phyloP scores from a whole-genome alignment of 2,113 vertebrate species.

The Heptranchias perlo region DNA sequence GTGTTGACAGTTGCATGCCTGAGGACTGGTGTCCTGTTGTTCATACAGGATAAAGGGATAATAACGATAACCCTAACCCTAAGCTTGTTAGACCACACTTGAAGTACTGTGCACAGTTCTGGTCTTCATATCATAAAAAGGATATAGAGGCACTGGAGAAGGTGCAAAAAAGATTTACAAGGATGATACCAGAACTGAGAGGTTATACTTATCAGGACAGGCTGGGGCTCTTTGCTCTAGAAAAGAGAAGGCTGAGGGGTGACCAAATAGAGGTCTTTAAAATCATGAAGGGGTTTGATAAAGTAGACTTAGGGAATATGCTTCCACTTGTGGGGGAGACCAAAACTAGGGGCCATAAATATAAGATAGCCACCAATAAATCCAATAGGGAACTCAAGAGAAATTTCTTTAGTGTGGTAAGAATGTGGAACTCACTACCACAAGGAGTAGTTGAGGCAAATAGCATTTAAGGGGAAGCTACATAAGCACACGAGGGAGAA shows the following conservation, averaged over 20 bases:
- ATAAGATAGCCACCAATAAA: background rate
- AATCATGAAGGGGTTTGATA: background rate
- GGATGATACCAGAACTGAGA: too few relatives aligned
- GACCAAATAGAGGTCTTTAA: background rate
- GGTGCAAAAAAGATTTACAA: background rate
- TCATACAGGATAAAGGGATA: background rate
- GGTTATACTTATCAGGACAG: too few relatives aligned
- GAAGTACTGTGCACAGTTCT: background rate
- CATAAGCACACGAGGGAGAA: background rate
- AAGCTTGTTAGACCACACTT: background rate
- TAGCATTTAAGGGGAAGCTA: background rate
- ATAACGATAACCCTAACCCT: too few relatives aligned
- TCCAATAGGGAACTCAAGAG: background rate
- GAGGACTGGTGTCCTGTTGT: background rate
- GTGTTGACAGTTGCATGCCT: background rate
- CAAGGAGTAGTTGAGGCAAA: background rate
- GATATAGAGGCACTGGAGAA: background rate
- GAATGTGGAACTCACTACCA: background rate
- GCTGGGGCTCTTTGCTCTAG: too few relatives aligned
- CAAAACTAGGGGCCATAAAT: background rate
- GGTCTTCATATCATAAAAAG: background rate
- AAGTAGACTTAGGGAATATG: background rate
- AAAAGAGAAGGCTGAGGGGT: background rate
- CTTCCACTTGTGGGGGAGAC: background rate
- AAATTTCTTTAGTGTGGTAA: background rate